Conservation (phyloP, 2,113 vertebrate species). For the Platysternon megacephalum region DNA sequence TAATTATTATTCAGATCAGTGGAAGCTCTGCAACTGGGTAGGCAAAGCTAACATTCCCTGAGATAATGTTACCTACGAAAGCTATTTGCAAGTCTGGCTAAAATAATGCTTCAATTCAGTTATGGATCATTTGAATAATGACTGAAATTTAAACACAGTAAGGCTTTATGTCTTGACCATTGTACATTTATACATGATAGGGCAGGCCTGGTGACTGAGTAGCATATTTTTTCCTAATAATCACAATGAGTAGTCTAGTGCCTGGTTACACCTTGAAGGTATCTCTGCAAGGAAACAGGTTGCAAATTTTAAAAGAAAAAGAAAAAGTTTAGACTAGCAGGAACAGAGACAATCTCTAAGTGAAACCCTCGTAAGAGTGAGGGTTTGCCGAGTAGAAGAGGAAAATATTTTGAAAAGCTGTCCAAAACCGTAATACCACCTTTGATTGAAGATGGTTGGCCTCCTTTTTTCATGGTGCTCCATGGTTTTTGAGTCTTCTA, state of each 20-base stretch:
- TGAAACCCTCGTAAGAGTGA: neutral
- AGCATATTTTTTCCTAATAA: neutral
- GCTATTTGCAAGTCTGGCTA: neutral
- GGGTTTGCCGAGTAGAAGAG: neutral
- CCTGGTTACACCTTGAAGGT: neutral
- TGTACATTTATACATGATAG: neutral
- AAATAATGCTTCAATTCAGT: neutral
- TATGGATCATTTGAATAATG: neutral
- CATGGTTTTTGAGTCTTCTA: neutral
- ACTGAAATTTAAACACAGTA: neutral
- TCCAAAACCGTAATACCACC: no score
- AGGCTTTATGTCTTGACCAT: neutral
- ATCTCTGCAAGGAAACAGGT: neutral
- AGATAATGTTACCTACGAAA: neutral
- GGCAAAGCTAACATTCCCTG: neutral
- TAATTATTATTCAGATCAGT: neutral
- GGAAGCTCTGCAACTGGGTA: neutral
- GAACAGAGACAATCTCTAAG: neutral
- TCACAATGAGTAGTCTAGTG: neutral
- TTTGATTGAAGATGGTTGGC: neutral
- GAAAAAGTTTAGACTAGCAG: neutral
- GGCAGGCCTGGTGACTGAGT: neutral
- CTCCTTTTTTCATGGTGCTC: neutral
- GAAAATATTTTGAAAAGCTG: neutral
- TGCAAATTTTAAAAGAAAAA: neutral